These are phyloP conservation scores for Drosophila nr. fundita DNA, from an alignment of 2,888 invertebrate genomes.

Conservation along the genomic window DNA sequence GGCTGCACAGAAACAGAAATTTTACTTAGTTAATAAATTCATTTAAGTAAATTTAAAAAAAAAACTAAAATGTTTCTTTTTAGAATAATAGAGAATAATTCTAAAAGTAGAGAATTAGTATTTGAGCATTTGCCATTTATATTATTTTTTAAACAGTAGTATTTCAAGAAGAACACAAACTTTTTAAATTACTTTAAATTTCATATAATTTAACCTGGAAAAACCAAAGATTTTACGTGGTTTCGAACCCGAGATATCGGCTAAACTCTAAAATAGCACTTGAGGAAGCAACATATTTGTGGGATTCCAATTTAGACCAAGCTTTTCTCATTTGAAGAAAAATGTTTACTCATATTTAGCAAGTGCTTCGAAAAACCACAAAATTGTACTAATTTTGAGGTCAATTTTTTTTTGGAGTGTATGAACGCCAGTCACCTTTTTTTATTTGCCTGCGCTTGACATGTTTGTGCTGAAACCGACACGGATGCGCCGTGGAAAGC, in stretches of 20 bases:
- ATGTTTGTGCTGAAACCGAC: slow-evolving; percentile 76
- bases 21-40: background rate
- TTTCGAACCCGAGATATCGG: background rate
- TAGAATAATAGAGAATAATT: background rate
- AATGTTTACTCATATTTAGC: background rate
- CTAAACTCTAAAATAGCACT: no score
- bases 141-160: background rate
- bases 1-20: slow-evolving; percentile 10
- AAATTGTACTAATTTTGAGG: background rate
- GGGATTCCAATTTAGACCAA: background rate
- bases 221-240: no score
- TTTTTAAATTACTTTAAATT: background rate
- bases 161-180: background rate
- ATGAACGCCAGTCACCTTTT: slow-evolving; percentile 14
- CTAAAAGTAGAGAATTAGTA: background rate
- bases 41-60: background rate
- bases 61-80: background rate
- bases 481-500: slow-evolving; percentile 52
- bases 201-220: background rate
- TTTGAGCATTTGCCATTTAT: background rate
- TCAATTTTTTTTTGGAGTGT: background rate
- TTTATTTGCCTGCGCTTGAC: slow-evolving; percentile 76
- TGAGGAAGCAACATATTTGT: background rate
- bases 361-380: background rate
- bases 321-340: background rate